Evolutionary conservation across 2,113 vertebrate genomes (phyloP), one percentile per base, ranked within the genome.

Genomic region (Monarcha castaneiventris): DNA sequence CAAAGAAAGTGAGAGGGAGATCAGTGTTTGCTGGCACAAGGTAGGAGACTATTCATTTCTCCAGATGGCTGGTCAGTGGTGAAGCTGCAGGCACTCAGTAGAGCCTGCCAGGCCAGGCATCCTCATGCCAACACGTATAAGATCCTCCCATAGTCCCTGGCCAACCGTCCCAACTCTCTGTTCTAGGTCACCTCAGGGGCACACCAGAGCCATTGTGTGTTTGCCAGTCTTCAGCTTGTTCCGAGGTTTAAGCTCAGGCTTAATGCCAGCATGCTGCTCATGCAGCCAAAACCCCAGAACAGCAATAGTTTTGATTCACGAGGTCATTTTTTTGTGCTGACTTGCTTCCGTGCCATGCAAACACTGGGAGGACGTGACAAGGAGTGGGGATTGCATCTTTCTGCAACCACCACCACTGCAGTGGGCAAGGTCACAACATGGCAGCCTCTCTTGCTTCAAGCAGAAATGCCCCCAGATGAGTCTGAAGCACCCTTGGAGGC

Each of bases 51-150:
- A 13, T 59, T 74, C 2, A 33, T 67, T 91, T 80, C 52, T 33
- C 25, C 59, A 39, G 33, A 32, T 48, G 16, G 44, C 41, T 4
- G 6, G 41, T 69, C 27, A 43, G 33, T 76, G 46, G n/a, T 10
- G 5, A 55, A 87, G 72, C 39, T 66, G 33, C 86, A 71, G n/a
- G 17, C 32, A 55, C n/a, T 15, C 2, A 3, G 15, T 3, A 58
- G 14, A 73, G 35, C 35, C 74, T 68, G 29, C 10, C 2, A 4
- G 25, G 25, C 33, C 63, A 37, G 8, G 19, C 2, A 2, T 77
- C 23, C 41, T 90, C 10, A 8, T 37, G 17, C 29, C 2, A 1
- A 73, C 62, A 54, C 0, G 0, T 3, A 3, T 18, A 83, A 83
- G 48, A 56, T 68, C 15, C 17, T 67, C 6, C 30, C 27, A 46